Percentiles rank a stretch among this genome's conserved stretches.
phyloP scores from a whole-genome alignment of 2,888 invertebrate species.

The Drosophila paucipuncta region DNA sequence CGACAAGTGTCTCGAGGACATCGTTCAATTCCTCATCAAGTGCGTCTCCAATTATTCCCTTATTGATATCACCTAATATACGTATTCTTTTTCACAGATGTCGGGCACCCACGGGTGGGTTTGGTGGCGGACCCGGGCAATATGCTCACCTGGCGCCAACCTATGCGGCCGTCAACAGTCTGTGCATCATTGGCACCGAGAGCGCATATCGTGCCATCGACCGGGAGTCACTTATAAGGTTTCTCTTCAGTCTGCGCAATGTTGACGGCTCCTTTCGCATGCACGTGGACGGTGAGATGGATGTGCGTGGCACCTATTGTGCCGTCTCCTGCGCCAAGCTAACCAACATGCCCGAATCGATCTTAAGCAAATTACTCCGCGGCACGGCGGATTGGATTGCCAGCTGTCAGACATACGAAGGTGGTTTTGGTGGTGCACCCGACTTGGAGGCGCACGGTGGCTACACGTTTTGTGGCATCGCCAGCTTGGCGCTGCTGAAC shows the following conservation, averaged over 20 bases:
- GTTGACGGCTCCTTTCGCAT: slow-evolving; percentile 96
- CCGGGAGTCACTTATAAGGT: slow-evolving; percentile 89
- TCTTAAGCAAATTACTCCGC: slow-evolving; percentile 91
- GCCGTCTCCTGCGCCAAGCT: slow-evolving; percentile 95
- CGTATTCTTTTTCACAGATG: slow-evolving; percentile 64
- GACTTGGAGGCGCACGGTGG: slow-evolving; percentile 99
- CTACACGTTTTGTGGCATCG: slow-evolving; percentile 99
- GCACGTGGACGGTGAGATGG: slow-evolving; percentile 96
- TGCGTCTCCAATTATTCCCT: slow-evolving; percentile 65
- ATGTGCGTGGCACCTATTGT: slow-evolving; percentile 98
- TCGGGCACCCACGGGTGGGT: slow-evolving; percentile 89
- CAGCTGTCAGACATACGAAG: slow-evolving; percentile 99
- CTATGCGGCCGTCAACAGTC: slow-evolving; percentile 97
- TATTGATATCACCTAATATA: neutral
- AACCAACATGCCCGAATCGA: slow-evolving; percentile 88
- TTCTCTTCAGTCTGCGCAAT: slow-evolving; percentile 91
- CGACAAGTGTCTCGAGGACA: slow-evolving; percentile 86
- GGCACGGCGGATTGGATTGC: slow-evolving; percentile 97
- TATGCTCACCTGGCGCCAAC: slow-evolving; percentile 97
- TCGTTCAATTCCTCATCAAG: slow-evolving; percentile 88
- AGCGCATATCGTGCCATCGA: slow-evolving; percentile 95
- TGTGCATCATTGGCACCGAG: slow-evolving; percentile 95
- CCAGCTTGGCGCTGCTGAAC: slow-evolving; percentile 92
- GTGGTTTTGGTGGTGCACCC: slow-evolving; percentile 97
- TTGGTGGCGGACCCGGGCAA: slow-evolving; percentile 97